Base-by-base conservation (phyloP, 1,140 invertebrate species). In the Cydia splendana region DNA sequence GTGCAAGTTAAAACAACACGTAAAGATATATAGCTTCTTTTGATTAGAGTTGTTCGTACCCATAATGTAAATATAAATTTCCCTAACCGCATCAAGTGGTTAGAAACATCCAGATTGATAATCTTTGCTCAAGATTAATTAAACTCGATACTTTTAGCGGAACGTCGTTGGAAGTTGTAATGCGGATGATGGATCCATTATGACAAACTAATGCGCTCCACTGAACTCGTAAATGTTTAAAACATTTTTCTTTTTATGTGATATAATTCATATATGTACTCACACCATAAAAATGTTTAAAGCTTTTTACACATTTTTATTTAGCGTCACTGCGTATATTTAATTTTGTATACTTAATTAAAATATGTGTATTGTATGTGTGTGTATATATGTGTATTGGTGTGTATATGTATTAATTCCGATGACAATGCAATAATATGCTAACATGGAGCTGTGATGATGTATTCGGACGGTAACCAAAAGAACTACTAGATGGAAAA, bases 81-180 rank as follows among this genome's bases (percentile, higher is more conserved):
- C 18, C 67, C 13, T 71, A 45, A 71, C 30, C 38, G 67, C n/a
- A 4, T 42, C 67, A 42, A 71, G 67, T 20, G n/a, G 30, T 42
- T 12, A 45, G 45, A 71, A 71, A 71, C 45, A 38, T 34, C 5
- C 24, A 38, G 9, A 71, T 69, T 34, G 30, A 38, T 18, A 20
- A 38, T 71, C 30, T 71, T 71, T 38, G 67, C n/a, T 42, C 18
- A 38, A 71, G 67, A 71, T 42, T 71, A 71, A 71, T 71, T 71
- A 71, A 71, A 62, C 15, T 71, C 15, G 67, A 71, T 71, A 71
- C 67, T 71, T 71, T 34, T 71, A 20, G n/a, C 67, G 34, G 7
- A 38, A 42, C 67, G 67, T 20, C 30, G 20, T 24, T 24, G 18
- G 24, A 62, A 62, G 57, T 62, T 62, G 57, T 10, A 4, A 3